Conservation (phyloP, 2,888 invertebrate genomes). For the Cheilosia grossa region DNA sequence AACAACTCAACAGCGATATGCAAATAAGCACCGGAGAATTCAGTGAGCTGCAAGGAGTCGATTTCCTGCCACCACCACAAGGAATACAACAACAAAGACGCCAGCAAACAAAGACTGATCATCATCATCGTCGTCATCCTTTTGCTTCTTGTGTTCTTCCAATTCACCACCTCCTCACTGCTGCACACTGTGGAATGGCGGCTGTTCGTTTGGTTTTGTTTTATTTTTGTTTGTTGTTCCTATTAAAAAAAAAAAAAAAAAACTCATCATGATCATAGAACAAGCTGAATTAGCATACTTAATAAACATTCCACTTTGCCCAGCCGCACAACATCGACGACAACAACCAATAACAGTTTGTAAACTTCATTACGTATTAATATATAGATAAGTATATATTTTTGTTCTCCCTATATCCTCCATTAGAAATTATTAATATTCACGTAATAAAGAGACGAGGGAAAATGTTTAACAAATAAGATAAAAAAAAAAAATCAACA, state of each 20-base stretch:
- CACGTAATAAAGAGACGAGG: conserved; percentile 28
- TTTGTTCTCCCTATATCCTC: conserved; percentile 17
- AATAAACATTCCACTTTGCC: conserved; percentile 69
- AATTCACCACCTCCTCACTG: conserved; percentile 1
- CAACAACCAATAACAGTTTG: conserved; percentile 42
- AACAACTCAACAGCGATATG: conserved; percentile 58
- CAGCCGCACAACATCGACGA: conserved; percentile 34
- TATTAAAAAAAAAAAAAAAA: conserved; percentile 17
- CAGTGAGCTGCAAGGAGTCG: conserved; percentile 60
- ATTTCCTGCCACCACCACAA: conserved; percentile 66
- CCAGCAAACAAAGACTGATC: conserved; percentile 68
- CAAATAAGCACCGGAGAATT: conserved; percentile 57
- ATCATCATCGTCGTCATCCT: conserved; percentile 66
- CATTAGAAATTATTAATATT: conserved; percentile 60
- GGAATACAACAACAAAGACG: conserved; percentile 34
- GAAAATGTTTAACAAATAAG: conserved; percentile 9
- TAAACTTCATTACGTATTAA: conserved; percentile 53
- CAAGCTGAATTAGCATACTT: conserved; percentile 72
- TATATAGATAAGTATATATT: conserved; percentile 37
- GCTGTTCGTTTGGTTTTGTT: not conserved
- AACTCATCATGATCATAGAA: conserved; percentile 40
- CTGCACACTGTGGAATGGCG: conserved; percentile 18
- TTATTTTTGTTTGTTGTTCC: not conserved
- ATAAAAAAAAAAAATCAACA: conserved; percentile 43
- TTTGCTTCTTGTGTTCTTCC: conserved; percentile 20